Conservation (phyloP, 1,140 invertebrate species). For the Dendrolimus kikuchii region DNA sequence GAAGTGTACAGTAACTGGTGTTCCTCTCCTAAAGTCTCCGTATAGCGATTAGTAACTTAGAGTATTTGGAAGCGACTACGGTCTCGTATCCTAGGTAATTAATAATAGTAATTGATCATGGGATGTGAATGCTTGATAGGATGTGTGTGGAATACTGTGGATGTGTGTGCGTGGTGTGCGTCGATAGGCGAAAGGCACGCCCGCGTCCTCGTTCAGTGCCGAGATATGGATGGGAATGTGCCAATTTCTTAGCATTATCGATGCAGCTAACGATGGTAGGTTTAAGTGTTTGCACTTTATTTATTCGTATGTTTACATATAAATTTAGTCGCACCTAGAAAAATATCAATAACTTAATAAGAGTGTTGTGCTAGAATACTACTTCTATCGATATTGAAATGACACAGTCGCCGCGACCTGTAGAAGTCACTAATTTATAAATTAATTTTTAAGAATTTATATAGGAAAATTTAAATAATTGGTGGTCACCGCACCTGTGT, state of each 20-base stretch:
- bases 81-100: slow-evolving; percentile 42
- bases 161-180: slow-evolving; percentile 10
- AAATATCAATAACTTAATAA: slow-evolving; percentile 72
- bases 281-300: slow-evolving; percentile 70
- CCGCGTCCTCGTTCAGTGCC: slow-evolving; percentile 3
- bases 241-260: slow-evolving; percentile 61
- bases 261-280: slow-evolving; percentile 59
- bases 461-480: slow-evolving; percentile 58
- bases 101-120: slow-evolving; percentile 33
- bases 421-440: slow-evolving; percentile 69
- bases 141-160: slow-evolving; percentile 9
- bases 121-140: slow-evolving; percentile 11
- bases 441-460: slow-evolving; percentile 66
- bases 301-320: slow-evolving; percentile 68
- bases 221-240: slow-evolving; percentile 60
- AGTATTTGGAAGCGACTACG: slow-evolving; percentile 39
- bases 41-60: slow-evolving; percentile 55
- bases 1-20: slow-evolving; percentile 66
- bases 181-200: not conserved
- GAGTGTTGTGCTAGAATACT: slow-evolving; percentile 68
- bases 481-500: slow-evolving; percentile 52
- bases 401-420: slow-evolving; percentile 52
- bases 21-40: slow-evolving; percentile 64
- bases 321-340: slow-evolving; percentile 70
- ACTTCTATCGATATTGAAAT: slow-evolving; percentile 60